Evolutionary conservation across 2,797 vertebrate species (phyloP), one percentile per base, ranked within the genome.

Genomic region (Micrastur ruficollis): DNA sequence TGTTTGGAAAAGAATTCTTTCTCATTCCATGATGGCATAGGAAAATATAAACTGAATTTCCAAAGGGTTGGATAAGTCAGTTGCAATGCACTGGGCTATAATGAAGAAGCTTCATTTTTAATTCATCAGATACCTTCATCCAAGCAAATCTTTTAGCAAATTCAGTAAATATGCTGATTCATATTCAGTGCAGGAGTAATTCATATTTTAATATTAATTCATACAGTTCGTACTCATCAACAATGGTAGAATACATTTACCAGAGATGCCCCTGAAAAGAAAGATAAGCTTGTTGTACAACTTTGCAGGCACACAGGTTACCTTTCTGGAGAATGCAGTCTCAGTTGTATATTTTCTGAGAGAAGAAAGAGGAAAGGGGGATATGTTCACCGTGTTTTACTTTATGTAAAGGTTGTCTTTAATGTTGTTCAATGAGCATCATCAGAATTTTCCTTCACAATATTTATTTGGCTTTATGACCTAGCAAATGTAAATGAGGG

Each of bases 171-270:
- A 78, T 68, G 27, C 9, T 85, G 36, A 94, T 97, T 88, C 36
- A 47, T 85, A 93, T 84, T 79, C 72, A 87, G 21, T 74, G n/a
- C 22, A 92, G 29, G 29, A 90, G 44, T 29, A 85, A 89, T 91
- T 95, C 1, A 38, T 75, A 89, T 81, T 94, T 97, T 91, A 92
- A 95, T 91, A 96, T 83, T 95, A 86, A 93, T 93, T 96, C 34
- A 56, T 75, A 66, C 15, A 70, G 42, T 86, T 86, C 85, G 31
- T 71, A 75, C 46, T 89, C 36, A 93, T 91, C 58, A 90, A 44
- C 15, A 82, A 5, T 67, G 21, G 61, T 72, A 31, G 70, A 89
- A 96, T 89, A 72, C 8, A 83, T 91, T 93, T 87, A 70, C 61
- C 44, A 73, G 73, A 93, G 50, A 50, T 86, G 32, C 5, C 59